Conservation (phyloP, 2,888 invertebrate species). For the Scelioninae gen. 1 region DNA sequence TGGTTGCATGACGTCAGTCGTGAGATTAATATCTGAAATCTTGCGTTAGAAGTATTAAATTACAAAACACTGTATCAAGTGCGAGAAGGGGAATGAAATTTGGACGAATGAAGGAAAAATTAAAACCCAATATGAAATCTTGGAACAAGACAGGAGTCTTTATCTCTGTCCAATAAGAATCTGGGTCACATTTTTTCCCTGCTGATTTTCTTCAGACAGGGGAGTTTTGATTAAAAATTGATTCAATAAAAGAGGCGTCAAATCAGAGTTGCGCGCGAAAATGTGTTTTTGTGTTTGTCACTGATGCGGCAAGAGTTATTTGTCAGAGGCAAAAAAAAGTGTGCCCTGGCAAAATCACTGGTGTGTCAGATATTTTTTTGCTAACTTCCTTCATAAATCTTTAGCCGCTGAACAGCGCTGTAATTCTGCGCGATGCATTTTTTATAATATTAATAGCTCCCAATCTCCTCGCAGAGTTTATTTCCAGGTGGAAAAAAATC, state of each 20-base stretch:
- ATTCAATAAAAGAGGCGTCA: slow-evolving; percentile 10
- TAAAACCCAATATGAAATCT: not conserved
- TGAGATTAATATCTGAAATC: slow-evolving; percentile 26
- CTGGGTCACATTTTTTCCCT: slow-evolving; percentile 18
- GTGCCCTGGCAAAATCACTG: not conserved
- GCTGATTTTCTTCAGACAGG: not conserved
- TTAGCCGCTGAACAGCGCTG: not conserved
- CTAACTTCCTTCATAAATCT: slow-evolving; percentile 7
- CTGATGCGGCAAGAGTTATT: slow-evolving; percentile 1
- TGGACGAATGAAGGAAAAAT: not conserved
- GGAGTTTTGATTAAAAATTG: not conserved
- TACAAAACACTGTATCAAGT: slow-evolving; percentile 2
- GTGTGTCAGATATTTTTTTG: not conserved
- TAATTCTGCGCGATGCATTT: not conserved
- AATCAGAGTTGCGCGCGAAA: not conserved
- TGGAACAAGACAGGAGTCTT: not conserved
- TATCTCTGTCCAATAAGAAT: not conserved
- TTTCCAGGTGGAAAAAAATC: slow-evolving; percentile 10
- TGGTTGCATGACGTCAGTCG: slow-evolving; percentile 41
- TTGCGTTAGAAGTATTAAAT: slow-evolving; percentile 1
- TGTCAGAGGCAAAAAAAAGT: not conserved
- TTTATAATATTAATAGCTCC: slow-evolving; percentile 5
- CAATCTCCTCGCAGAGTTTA: not conserved
- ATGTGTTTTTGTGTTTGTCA: not conserved
- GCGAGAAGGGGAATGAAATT: slow-evolving; percentile 13